These are phyloP conservation scores for Margarornis squamiger DNA, from an alignment of 2,797 vertebrate genomes.

Conservation along the genomic window DNA sequence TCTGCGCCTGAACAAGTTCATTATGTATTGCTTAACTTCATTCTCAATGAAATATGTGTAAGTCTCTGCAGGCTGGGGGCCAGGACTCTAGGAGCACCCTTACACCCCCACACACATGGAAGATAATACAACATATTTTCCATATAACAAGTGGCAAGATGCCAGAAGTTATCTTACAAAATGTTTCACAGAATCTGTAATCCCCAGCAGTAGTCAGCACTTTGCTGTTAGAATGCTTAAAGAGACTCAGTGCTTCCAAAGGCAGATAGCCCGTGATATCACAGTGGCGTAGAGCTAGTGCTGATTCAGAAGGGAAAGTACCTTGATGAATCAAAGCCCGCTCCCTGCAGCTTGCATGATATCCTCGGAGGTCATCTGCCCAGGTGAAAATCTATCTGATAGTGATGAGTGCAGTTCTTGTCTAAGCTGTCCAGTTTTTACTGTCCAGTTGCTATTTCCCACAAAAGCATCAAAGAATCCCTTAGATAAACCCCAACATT, in stretches of 20 bases:
- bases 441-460: neutral
- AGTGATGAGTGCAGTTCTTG: neutral
- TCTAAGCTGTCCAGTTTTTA: neutral
- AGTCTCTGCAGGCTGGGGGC: slow-evolving; percentile 46
- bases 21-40: slow-evolving; percentile 49
- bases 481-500: neutral
- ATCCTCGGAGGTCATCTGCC: neutral
- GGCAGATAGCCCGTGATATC: neutral
- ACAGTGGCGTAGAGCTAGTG: neutral
- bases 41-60: slow-evolving; percentile 39
- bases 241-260: neutral
- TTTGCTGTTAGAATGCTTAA: slow-evolving; percentile 25
- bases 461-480: neutral
- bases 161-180: slow-evolving; percentile 57
- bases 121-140: slow-evolving; percentile 61
- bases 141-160: slow-evolving; percentile 48
- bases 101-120: slow-evolving; percentile 45
- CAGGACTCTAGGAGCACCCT: slow-evolving; percentile 56
- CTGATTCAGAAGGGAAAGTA: slow-evolving; percentile 54
- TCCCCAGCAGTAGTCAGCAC: slow-evolving; percentile 46
- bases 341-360: neutral
- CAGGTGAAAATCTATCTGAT: neutral
- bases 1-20: slow-evolving; percentile 42
- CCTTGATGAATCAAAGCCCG: neutral
- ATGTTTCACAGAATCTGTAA: slow-evolving; percentile 40